Percentiles rank a stretch among this genome's conserved stretches.
Evolutionary conservation across 2,797 vertebrate genomes (phyloP).

Genomic region (Okamejei kenojei): DNA sequence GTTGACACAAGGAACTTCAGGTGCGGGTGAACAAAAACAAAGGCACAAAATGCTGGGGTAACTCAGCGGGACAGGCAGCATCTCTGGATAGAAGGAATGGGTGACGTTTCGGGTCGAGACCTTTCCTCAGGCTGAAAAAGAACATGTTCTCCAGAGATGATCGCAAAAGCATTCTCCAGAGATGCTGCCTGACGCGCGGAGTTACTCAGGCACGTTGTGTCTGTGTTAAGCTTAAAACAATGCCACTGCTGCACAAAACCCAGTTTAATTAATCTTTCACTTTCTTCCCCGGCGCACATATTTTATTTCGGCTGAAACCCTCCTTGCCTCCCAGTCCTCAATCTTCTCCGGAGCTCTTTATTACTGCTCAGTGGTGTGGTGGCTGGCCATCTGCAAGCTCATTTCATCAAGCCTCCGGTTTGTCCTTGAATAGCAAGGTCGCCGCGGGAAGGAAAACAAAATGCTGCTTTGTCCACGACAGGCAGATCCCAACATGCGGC

Average conservation of each 20-base stretch:
- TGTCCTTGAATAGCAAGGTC: slow-evolving; percentile 62
- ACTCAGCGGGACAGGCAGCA: too few species aligned
- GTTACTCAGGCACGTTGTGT: too few species aligned
- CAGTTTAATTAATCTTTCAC: slow-evolving; percentile 45
- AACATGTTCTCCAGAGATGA: too few species aligned
- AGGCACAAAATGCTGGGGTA: too few species aligned
- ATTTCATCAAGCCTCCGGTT: slow-evolving; percentile 54
- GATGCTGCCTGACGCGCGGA: too few species aligned
- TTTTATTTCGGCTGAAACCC: slow-evolving; percentile 41
- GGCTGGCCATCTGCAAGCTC: slow-evolving; percentile 57
- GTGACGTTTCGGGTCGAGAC: too few species aligned
- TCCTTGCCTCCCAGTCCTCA: neutral
- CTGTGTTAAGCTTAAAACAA: too few species aligned
- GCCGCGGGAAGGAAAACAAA: slow-evolving; percentile 52
- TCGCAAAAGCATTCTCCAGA: too few species aligned
- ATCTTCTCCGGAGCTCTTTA: slow-evolving; percentile 44
- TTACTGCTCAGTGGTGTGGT: slow-evolving; percentile 55
- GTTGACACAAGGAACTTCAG: too few species aligned
- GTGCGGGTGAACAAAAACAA: too few species aligned
- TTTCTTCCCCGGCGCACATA: slow-evolving; percentile 42
- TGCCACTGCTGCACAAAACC: slow-evolving; percentile 27
- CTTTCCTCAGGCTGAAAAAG: too few species aligned
- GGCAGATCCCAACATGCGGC: slow-evolving; percentile 17
- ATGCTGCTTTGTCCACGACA: slow-evolving; percentile 48
- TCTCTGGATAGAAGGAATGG: too few species aligned